Base-by-base conservation (phyloP, 2,797 vertebrate species). In the Dermochelys coriacea region DNA sequence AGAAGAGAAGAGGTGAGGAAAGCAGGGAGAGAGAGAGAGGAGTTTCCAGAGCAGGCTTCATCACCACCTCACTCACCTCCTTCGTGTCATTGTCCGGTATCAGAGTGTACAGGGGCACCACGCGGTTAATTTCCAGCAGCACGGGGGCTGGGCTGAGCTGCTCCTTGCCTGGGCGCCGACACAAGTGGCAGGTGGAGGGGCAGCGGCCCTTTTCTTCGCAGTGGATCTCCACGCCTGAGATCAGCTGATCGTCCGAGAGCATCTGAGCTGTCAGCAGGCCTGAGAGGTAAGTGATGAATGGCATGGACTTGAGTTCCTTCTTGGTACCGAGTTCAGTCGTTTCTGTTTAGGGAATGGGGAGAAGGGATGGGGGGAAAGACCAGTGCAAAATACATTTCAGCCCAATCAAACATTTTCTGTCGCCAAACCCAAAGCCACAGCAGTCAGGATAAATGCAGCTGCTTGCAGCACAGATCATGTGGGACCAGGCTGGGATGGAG, bases 271-370 rank as follows among this genome's bases (percentile, higher is more conserved):
- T 99, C 98, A 99, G 98, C 95, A 99, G 98, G 5, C 99, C 99
- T 0, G 98, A 99, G 97, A 99, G 99, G 97, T 99, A 99, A 85
- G 98, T 99, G 98, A 99, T 99, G 98, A 99, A 99, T 31, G 99
- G 99, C 96, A 99, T 98, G 41, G 99, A 99, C 95, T 99, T 99
- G 93, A 99, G 97, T 87, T 99, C 99, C 94, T 99, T 98, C 94
- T 99, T 99, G 98, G 97, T 98, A 61, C 98, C 98, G 84, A 99
- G 98, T 93, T 99, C 99, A 0, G 99, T 99, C 51, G 99, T 99
- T 98, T 99, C 99, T 99, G 98, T 61, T 94, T 91, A 64, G 25
- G 59, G 34, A 27, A 59, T 49, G 87, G 57, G 78, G 75, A 96
- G 79, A 93, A 14, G 37, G 23, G 47, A n/a, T n/a, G 86, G 18